Base-by-base conservation (phyloP, 2,888 invertebrate genomes). In the Masnerella sp. region DNA sequence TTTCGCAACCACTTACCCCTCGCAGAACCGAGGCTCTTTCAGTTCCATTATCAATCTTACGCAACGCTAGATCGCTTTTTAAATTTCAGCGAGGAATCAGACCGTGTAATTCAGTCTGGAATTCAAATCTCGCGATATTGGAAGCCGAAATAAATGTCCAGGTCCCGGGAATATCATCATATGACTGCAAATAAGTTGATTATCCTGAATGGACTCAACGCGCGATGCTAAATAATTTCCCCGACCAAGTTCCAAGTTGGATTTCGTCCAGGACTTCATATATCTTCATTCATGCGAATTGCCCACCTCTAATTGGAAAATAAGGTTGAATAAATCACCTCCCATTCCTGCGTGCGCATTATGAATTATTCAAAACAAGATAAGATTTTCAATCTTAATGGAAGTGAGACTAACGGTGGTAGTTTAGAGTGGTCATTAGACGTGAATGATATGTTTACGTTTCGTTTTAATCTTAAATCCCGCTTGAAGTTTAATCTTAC, bases 201-300 rank as follows among this genome's bases (percentile, higher is more conserved):
- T 45, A 45, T 15, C 28, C 45, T 30, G 15, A 45, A 45, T 30
- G 30, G 30, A 45, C 15, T 45, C 15, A 22, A 43, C 11, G 30
- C 11, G 30, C 9, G 45, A 45, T 14, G 45, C 45, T 45, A 28
- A 28, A 28, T 45, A 45, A 45, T 45, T 45, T 45, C 17, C 7
- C 8, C 15, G 2, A 15, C 28, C 45, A 45, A 18, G 14, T 15
- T 28, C 14, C 28, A 45, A 45, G 28, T 45, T 45, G 28, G 45
- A 45, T 28, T 15, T 9, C 28, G 8, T 45, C 45, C 45, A 45
- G 45, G 12, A 11, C 4, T 22, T 9, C 42, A 43, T 2, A 22
- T 43, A 43, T 43, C 42, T 43, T 22, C 22, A 43, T 43, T 20
- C 22, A 9, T 22, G 2, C 22, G 12, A 11, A 20, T 42, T 5